Percentiles rank a stretch among this genome's conserved stretches.
Evolutionary conservation across 1,140 invertebrate species (phyloP).

Genomic region (Mycetomoellerius zeteki): DNA sequence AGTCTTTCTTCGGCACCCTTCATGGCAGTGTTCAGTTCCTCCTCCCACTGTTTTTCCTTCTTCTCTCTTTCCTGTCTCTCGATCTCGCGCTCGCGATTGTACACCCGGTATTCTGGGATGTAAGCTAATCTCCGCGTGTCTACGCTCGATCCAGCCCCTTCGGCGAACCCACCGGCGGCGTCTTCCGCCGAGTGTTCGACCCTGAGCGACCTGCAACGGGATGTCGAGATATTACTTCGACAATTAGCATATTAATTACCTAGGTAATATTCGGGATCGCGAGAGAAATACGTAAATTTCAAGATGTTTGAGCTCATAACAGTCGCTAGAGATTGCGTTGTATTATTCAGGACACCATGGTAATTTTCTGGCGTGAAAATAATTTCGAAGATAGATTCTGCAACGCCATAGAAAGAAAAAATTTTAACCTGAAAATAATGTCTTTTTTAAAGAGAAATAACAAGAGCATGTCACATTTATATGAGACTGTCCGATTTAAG

Average conservation of each 20-base stretch:
- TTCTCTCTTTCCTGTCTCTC: conserved; percentile 88
- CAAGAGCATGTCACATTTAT: background rate
- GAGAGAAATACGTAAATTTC: background rate
- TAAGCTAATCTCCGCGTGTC: conserved; percentile 78
- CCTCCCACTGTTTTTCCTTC: conserved; percentile 91
- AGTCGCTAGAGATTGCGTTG: background rate
- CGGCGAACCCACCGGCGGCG: conserved; percentile 69
- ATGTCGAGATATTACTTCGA: conserved; percentile 29
- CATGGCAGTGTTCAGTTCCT: conserved; percentile 90
- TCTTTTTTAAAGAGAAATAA: background rate
- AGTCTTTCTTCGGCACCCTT: conserved; percentile 83
- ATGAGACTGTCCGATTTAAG: background rate
- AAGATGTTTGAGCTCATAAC: background rate
- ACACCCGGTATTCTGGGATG: conserved; percentile 90
- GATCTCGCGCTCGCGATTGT: conserved; percentile 91
- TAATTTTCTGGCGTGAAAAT: background rate
- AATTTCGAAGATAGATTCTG: background rate
- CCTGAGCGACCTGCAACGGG: conserved; percentile 72
- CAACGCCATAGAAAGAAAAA: background rate
- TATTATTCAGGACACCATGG: background rate
- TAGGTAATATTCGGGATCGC: background rate
- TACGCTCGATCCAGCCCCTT: conserved; percentile 61
- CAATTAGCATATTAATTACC: conserved; percentile 32
- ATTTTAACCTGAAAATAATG: background rate
- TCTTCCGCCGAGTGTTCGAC: conserved; percentile 77